Percentiles rank a stretch among this genome's conserved stretches.
phyloP scores from a whole-genome alignment of 2,888 invertebrate genomes.

The Drosophila limbata region DNA sequence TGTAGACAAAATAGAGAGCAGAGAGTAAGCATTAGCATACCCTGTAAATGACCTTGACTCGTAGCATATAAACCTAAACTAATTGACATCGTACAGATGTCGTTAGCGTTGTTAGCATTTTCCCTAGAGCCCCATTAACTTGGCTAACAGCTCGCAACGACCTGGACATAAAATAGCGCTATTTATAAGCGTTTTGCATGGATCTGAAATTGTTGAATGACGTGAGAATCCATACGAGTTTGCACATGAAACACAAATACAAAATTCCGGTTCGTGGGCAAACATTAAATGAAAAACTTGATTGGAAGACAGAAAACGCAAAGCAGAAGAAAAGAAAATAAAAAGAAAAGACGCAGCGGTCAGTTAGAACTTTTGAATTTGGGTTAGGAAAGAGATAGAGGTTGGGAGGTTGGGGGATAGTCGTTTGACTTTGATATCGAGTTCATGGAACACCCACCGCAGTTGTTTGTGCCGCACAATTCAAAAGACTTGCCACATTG shows the following conservation, averaged over 20 bases:
- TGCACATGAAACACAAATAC: conserved; percentile 37
- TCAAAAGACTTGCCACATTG: conserved; percentile 35
- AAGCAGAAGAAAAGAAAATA: conserved; percentile 15
- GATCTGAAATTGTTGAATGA: conserved; percentile 50
- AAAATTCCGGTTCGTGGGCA: conserved; percentile 61
- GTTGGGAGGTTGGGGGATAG: conserved; percentile 25
- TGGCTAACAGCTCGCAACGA: conserved; percentile 19
- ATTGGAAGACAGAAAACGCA: conserved; percentile 56
- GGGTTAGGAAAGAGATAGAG: neutral
- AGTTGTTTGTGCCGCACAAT: conserved; percentile 48
- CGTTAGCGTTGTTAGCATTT: conserved; percentile 19
- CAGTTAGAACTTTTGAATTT: conserved; percentile 45
- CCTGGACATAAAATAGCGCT: conserved; percentile 43
- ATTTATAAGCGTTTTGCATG: conserved; percentile 57
- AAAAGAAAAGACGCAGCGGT: conserved; percentile 22
- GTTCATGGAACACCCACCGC: conserved; percentile 47
- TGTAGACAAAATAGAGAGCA: conserved; percentile 78
- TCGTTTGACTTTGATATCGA: conserved; percentile 61
- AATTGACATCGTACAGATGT: conserved; percentile 22
- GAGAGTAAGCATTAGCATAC: conserved; percentile 5
- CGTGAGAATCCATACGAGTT: conserved; percentile 22
- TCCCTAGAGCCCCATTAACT: conserved; percentile 28
- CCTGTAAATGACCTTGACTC: conserved; percentile 44
- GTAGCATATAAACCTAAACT: conserved; percentile 7
- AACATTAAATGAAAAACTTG: conserved; percentile 49